Base-by-base conservation (phyloP, 1,140 invertebrate species). In the Heliothis virescens region DNA sequence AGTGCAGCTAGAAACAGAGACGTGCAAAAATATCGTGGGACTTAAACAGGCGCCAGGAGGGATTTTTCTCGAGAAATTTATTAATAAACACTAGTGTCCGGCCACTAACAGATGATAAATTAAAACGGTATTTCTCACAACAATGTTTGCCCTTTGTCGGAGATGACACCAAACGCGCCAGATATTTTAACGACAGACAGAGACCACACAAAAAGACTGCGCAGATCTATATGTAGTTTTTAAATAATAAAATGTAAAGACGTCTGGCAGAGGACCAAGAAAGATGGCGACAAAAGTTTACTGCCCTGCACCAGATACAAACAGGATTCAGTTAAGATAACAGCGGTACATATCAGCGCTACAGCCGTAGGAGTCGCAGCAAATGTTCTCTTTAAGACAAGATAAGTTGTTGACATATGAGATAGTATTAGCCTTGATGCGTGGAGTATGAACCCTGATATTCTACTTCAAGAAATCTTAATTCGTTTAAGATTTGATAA, bases 201-300 rank as follows among this genome's bases (percentile, higher is more conserved):
- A 71, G 67, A 71, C 67, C 48, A 71, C 67, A 53, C 48, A 69
- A 69, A 71, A 57, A 73, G 71, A 73, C 71, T 73, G 71, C 26
- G 34, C 71, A 73, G 34, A 50, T 59, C 53, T 59, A 71, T 59
- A 29, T 73, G 71, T 73, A 73, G 71, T 73, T 73, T 73, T 73
- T 13, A 59, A 73, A 73, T 53, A 71, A 71, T 71, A 71, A 41
- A 53, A 73, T 75, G 52, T 71, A 52, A 71, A 79, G 71, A 53
- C 76, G 34, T 50, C 73, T 79, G 78, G 78, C 78, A 9, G 26
- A 3, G 57, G n/a, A 62, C 78, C 78, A 79, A 79, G 67, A 47
- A 57, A 72, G 12, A 72, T 72, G 65, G 78, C 78, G 78, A 18
- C 78, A 79, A 62, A 65, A 73, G 78, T 79, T 79, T 79, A 79